Evolutionary conservation across 2,113 vertebrate genomes (phyloP), one percentile per base, ranked within the genome.

Genomic region (Pollimyrus isidori): DNA sequence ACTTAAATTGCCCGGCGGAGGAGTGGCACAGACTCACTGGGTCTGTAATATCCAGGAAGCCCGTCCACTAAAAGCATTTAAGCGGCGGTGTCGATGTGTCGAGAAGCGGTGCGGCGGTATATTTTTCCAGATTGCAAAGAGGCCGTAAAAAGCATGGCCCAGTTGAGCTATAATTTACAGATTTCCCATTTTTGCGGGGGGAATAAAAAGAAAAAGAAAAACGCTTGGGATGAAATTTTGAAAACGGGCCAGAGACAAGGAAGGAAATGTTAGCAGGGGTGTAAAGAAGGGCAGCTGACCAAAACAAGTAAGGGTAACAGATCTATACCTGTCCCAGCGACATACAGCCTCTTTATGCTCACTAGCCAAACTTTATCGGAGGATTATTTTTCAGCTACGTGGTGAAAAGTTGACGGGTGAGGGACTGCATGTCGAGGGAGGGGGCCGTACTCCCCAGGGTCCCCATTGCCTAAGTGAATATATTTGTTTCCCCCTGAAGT

Each of bases 1-100:
- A 96, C 95, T 95, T 93, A 95, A 96, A 96, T 95, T 95, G 95
- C 94, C 95, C 93, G 93, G 93, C 95, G 93, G 94, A 95, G 94
- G 94, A 95, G 94, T 94, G 94, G 92, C 94, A 95, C 92, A 95
- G 96, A 94, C 93, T 95, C 94, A 94, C 92, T 93, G 92, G 93
- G 93, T 95, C 94, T 92, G 94, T 93, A 95, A 95, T 93, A 94
- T 94, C 94, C 95, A 95, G 93, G 92, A 94, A 94, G 93, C 92
- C 92, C 91, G 93, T 95, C 92, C 94, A 93, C 93, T 95, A 90
- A 94, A 94, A 94, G 86, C 94, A 91, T 94, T 95, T 93, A 94
- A 92, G 93, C 90, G 92, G 93, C 92, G 91, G 62, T 69, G 62
- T 30, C 91, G 94, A 93, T 94, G 94, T 95, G 95, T 95, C 94